Base-by-base conservation (phyloP, 1,140 invertebrate genomes). In the Eueides isabella region DNA sequence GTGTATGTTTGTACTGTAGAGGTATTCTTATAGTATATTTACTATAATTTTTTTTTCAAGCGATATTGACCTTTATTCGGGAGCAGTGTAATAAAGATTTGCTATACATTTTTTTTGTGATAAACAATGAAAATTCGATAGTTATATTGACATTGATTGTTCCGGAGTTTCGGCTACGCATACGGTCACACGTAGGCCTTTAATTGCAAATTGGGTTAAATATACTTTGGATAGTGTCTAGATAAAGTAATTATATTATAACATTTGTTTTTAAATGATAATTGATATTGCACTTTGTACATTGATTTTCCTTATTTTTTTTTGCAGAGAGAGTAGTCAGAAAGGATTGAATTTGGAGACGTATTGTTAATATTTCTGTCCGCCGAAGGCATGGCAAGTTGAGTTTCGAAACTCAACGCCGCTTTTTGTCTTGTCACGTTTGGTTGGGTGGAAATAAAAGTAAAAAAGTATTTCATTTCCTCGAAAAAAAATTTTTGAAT, bases 191-290 rank as follows among this genome's bases (percentile, higher is more conserved):
- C 85, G 83, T 85, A 85, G 71, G 66, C 83, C 67, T 19, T 30
- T 66, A 75, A 80, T 80, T 82, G 79, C 80, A 79, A 87, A 81
- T 81, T 81, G 67, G 84, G 85, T 79, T 84, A 84, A 83, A 76
- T 74, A 75, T 55, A 23, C 71, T 19, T 70, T 68, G 64, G 75
- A 64, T 75, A 38, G n/a, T 75, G 41, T 63, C 19, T 66, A 65
- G 71, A 73, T 81, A 76, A 76, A 71, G 63, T 80, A 65, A 81
- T 19, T 44, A 44, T 44, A 44, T 72, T 76, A 81, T 41, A 62
- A 31, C 30, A 67, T 44, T 80, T 74, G 66, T 77, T 61, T 76
- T 55, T 55, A 76, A 77, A 65, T 67, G 75, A 77, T 80, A 72
- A 79, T 72, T 16, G 66, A 44, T 19, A 41, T 28, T 77, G n/a